Percentiles rank a stretch among this genome's conserved stretches.
Evolutionary conservation across 2,888 invertebrate species (phyloP).

Genomic region (Drosophila peninsularis): DNA sequence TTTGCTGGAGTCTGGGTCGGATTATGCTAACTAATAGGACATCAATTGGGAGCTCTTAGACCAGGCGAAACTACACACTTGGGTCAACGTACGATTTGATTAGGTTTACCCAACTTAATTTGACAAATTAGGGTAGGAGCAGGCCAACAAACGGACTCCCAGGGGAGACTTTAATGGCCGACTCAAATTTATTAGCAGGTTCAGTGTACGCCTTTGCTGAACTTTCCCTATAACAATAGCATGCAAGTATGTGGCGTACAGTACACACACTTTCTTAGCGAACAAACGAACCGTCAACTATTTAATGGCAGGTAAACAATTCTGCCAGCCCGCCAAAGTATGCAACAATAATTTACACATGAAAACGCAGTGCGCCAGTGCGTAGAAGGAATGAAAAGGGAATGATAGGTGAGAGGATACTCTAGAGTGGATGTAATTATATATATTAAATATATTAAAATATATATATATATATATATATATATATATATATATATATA

Average conservation of each 20-base stretch:
- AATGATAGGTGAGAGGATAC: conserved; percentile 6
- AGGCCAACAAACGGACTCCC: conserved; percentile 29
- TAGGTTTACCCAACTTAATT: conserved; percentile 44
- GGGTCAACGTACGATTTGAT: conserved; percentile 58
- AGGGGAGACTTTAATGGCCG: conserved; percentile 26
- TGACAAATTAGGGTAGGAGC: conserved; percentile 50
- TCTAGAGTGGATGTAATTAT: background rate
- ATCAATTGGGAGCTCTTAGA: conserved; percentile 18
- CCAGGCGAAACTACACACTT: conserved; percentile 7
- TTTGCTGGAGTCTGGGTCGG: conserved; percentile 21
- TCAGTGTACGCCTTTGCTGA: conserved; percentile 12
- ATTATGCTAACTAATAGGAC: conserved; percentile 14
- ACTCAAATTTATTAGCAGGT: conserved; percentile 24
- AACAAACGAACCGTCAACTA: conserved; percentile 3
- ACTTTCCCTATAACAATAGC: conserved; percentile 8
- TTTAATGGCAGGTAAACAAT: conserved; percentile 50
- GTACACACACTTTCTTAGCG: conserved; percentile 13
- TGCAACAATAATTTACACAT: conserved; percentile 60
- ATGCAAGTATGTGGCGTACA: conserved; percentile 2
- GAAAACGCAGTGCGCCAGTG: conserved; percentile 31
- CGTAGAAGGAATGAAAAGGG: background rate
- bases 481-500: too few species aligned
- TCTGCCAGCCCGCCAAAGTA: conserved; percentile 52
- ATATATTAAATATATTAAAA: too few species aligned
- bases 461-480: too few species aligned